phyloP scores from a whole-genome alignment of 2,113 vertebrate genomes.

The Guaruba guarouba region DNA sequence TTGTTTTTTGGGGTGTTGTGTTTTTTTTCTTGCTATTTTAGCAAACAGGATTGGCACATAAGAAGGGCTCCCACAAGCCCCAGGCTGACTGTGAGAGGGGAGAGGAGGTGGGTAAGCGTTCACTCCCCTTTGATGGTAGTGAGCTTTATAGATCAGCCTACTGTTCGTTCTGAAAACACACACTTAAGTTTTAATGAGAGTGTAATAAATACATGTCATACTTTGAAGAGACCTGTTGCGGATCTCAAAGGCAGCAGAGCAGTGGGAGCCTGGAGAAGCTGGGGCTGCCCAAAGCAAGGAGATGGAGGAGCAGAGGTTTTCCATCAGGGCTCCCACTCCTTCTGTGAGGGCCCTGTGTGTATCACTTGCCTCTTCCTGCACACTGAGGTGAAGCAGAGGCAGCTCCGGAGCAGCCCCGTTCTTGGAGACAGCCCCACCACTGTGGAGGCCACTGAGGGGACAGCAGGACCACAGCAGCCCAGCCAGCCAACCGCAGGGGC shows the following conservation, averaged over 20 bases:
- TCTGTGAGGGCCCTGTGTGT: rapidly evolving
- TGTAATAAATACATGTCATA: neutral
- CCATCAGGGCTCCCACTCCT: neutral
- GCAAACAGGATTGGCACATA: neutral
- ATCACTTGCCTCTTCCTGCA: rapidly evolving
- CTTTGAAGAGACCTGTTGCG: neutral
- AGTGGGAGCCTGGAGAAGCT: neutral
- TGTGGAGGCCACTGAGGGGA: neutral
- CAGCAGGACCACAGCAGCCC: rapidly evolving
- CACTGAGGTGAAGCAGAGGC: rapidly evolving
- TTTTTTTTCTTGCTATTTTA: neutral
- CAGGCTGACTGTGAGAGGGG: rapidly evolving
- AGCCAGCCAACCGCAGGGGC: rapidly evolving
- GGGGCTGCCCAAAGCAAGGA: rapidly evolving
- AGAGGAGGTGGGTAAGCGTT: rapidly evolving
- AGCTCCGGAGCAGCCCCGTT: rapidly evolving
- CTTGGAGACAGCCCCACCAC: rapidly evolving
- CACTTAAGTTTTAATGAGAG: neutral
- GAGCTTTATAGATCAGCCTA: rapidly evolving
- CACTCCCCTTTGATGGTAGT: rapidly evolving
- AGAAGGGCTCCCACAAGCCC: neutral
- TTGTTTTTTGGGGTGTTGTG: neutral
- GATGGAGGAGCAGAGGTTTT: rapidly evolving
- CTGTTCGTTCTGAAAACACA: neutral
- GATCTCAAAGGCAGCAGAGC: neutral